Percentiles rank a stretch among this genome's conserved stretches.
These are phyloP conservation scores for Zaprionus vittiger DNA, from an alignment of 1,140 invertebrate species.

Conservation along the genomic window DNA sequence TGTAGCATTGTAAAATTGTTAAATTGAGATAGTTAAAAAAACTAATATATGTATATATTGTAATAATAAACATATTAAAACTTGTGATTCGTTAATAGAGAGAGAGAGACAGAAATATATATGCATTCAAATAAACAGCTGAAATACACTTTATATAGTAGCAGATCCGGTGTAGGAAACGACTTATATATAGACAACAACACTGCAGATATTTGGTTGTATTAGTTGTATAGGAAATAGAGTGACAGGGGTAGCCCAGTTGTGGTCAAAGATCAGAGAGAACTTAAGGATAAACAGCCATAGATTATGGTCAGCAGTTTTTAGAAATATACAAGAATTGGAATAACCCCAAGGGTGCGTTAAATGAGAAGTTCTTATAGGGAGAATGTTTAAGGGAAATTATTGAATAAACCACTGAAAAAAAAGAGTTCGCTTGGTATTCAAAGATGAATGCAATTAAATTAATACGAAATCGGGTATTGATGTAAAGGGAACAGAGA, in stretches of 20 bases:
- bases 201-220: neutral
- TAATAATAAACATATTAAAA: slow-evolving; percentile 48
- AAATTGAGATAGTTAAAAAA: slow-evolving; percentile 57
- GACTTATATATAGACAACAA: slow-evolving; percentile 6
- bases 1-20: slow-evolving; percentile 81
- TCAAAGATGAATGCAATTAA: too few species aligned
- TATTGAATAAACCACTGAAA: neutral
- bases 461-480: too few species aligned
- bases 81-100: slow-evolving; percentile 14
- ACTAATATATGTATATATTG: slow-evolving; percentile 23
- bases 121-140: slow-evolving; percentile 45
- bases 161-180: slow-evolving; percentile 7
- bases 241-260: neutral
- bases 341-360: neutral
- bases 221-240: neutral
- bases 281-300: neutral
- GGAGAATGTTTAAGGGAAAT: neutral
- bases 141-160: slow-evolving; percentile 37
- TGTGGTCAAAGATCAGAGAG: neutral
- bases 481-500: neutral
- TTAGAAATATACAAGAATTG: neutral
- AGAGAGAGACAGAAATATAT: neutral
- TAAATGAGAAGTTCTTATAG: neutral
- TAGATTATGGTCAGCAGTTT: neutral
- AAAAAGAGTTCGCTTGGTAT: too few species aligned